phyloP scores from a whole-genome alignment of 2,113 vertebrate genomes.

The Varanus salvator region DNA sequence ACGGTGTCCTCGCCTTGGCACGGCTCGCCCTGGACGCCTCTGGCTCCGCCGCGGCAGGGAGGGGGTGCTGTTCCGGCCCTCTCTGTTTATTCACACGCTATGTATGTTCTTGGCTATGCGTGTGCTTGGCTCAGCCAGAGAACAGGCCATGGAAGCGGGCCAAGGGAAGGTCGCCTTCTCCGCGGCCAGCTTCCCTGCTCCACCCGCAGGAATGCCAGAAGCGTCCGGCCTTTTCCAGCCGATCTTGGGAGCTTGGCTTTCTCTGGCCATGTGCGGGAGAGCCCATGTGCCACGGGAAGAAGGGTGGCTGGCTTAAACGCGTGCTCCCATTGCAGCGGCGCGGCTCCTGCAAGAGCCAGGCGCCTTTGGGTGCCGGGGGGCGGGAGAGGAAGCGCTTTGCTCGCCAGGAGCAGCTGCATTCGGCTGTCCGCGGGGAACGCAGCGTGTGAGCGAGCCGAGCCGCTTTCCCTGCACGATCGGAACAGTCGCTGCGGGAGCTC shows the following conservation, averaged over 20 bases:
- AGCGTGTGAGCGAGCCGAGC: neutral
- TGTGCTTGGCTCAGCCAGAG: neutral
- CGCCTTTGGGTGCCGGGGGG: neutral
- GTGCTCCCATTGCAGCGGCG: too few species aligned
- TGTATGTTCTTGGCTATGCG: conserved; percentile 27
- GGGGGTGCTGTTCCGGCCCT: conserved; percentile 17
- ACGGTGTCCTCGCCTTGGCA: neutral
- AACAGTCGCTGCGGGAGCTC: too few species aligned
- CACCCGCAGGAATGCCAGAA: neutral
- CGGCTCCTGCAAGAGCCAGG: rapidly evolving
- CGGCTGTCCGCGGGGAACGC: neutral
- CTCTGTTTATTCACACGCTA: conserved; percentile 23
- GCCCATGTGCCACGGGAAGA: too few species aligned
- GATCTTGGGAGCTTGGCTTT: neutral
- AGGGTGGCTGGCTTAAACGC: too few species aligned
- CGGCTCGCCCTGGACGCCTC: neutral
- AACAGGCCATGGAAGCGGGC: neutral
- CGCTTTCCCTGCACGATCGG: neutral
- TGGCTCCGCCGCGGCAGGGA: neutral
- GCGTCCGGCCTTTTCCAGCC: neutral
- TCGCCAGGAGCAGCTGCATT: neutral
- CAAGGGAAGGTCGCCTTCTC: neutral
- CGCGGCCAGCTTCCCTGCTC: neutral
- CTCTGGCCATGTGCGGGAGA: neutral
- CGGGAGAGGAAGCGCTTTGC: neutral